phyloP scores from a whole-genome alignment of 35 echinoderm and acorn worm species.

The Diadema setosum region DNA sequence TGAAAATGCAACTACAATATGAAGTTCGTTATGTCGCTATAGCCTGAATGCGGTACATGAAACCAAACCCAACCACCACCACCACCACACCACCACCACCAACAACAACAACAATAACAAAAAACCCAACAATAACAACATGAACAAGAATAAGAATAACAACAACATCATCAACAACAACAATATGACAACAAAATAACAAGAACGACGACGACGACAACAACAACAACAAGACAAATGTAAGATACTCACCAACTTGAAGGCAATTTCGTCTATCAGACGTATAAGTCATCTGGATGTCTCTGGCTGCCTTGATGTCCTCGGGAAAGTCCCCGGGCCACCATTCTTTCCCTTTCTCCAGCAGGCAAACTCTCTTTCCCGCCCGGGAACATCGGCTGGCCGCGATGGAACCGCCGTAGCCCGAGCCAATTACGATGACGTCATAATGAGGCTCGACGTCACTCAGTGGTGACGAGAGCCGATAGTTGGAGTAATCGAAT shows the following conservation, averaged over 20 bases:
- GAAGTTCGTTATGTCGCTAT: too few species aligned
- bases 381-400: slow-evolving; percentile 22
- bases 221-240: too few species aligned
- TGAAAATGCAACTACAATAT: too few species aligned
- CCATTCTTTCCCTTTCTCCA: slow-evolving; percentile 45
- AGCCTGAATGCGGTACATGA: too few species aligned
- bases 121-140: too few species aligned
- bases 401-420: slow-evolving; percentile 39
- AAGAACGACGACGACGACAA: too few species aligned
- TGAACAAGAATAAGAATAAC: too few species aligned
- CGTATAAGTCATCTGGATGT: slow-evolving; percentile 28
- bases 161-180: too few species aligned
- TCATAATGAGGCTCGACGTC: slow-evolving; percentile 13
- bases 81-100: too few species aligned
- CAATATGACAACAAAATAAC: too few species aligned
- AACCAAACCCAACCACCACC: too few species aligned
- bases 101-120: too few species aligned
- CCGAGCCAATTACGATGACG: slow-evolving; percentile 26
- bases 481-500: not conserved
- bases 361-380: slow-evolving; percentile 13
- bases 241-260: slow-evolving; percentile 24
- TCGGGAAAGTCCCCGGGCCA: slow-evolving; percentile 18
- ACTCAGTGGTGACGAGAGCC: not conserved
- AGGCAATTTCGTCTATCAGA: not conserved
- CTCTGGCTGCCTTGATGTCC: not conserved